Conservation (phyloP, 1,140 invertebrate genomes). For the Probaryconus sp. region DNA sequence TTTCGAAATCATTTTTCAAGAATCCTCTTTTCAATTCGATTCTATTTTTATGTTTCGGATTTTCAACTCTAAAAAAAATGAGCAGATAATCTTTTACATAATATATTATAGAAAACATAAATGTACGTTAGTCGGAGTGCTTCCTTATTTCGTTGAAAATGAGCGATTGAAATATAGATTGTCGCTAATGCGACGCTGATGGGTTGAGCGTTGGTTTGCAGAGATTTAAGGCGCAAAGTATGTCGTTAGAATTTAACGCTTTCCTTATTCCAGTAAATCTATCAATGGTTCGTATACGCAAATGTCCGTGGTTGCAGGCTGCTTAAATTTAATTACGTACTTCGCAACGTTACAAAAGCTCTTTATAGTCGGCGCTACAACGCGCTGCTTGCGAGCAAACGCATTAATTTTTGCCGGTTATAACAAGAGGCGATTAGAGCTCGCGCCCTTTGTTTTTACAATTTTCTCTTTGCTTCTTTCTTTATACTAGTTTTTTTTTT, state of each 20-base stretch:
- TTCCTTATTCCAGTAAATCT: conserved; percentile 36
- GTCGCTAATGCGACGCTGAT: too few relatives aligned
- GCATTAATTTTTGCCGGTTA: conserved; percentile 57
- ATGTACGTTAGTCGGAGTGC: too few relatives aligned
- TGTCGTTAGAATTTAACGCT: conserved; percentile 15
- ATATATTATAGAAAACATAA: too few relatives aligned
- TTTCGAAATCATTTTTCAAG: too few relatives aligned
- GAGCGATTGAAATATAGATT: too few relatives aligned
- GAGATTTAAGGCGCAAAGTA: conserved; percentile 3
- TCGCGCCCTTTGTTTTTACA: conserved; percentile 34
- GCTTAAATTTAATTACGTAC: conserved; percentile 62
- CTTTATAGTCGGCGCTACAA: conserved; percentile 56
- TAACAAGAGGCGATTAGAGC: conserved; percentile 26
- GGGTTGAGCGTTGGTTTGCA: conserved; percentile 1
- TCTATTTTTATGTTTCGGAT: too few relatives aligned
- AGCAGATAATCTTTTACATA: too few relatives aligned
- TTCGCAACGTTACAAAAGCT: conserved; percentile 58
- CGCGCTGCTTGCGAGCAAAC: conserved; percentile 27
- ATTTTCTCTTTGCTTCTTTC: neutral
- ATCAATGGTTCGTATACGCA: conserved; percentile 22
- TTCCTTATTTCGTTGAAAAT: too few relatives aligned
- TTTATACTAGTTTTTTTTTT: neutral
- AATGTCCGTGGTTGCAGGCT: conserved; percentile 12
- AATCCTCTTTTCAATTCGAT: too few relatives aligned
- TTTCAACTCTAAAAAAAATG: too few relatives aligned